Evolutionary conservation across 2,797 vertebrate species (phyloP), one percentile per base, ranked within the genome.

Genomic region (Parauchenoglanis ngamensis): DNA sequence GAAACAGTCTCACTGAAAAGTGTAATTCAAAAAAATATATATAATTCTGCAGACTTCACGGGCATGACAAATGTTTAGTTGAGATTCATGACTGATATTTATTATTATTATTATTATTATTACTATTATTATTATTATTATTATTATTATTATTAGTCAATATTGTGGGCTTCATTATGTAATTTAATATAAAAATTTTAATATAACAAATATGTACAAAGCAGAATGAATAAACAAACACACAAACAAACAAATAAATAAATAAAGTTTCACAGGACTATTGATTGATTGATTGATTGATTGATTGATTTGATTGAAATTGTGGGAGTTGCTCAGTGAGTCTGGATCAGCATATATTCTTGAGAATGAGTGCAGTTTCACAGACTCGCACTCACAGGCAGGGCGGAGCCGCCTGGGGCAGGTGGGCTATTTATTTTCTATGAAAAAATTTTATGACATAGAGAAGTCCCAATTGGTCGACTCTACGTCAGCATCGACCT

Each of bases 1-100:
- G 73, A 84, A 76, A 83, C 10, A 46, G 86, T 78, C 54, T 21
- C 59, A 46, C 52, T 17, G 19, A 44, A 70, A 52, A 54, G 63
- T 49, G 65, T 56, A 72, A 87, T 70, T 75, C 1, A 0, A 0
- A 6, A 3, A 84, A 59, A 61, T 35, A 23, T 70, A 68, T 31
- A 10, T 15, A 31, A 12, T 11, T 40, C 73, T 44, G 52, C 21
- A 46, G 35, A 15, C 76, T 75, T 83, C 77, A 70, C 49, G 23
- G 46, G 31, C 67, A 73, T 12, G 8, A n/a, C 12, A 6, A 19
- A 46, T 46, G 56, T 61, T 84, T 72, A 10, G 7, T n/a, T 73
- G 23, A n/a, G 57, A 61, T 85, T 61, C 25, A 46, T 28, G 57
- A 68, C 11, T n/a, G 25, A 59, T 4, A 70, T 44, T 65, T 52